These are phyloP conservation scores for Ophthalmolycus amberensis DNA, from an alignment of 2,113 vertebrate species.

Conservation along the genomic window DNA sequence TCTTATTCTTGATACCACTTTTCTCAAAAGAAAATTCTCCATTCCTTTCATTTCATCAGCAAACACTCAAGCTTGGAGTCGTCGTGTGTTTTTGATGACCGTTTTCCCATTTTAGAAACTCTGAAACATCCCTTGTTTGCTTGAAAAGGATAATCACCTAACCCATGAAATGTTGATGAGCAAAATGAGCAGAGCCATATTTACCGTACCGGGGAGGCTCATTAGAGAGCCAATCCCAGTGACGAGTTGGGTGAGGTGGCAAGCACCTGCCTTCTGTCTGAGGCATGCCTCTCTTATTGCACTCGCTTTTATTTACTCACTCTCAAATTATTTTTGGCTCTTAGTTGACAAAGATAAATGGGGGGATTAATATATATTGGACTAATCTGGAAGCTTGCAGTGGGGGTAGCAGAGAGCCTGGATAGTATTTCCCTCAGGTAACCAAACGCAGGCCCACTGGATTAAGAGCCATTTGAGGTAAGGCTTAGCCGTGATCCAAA, in stretches of 20 bases:
- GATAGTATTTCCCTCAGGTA: conserved; percentile 99
- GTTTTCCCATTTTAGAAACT: conserved; percentile 78
- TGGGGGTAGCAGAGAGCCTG: conserved; percentile 82
- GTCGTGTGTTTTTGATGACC: conserved; percentile 64
- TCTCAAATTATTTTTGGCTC: conserved; percentile 93
- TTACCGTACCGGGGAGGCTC: conserved; percentile 84
- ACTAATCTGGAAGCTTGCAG: conserved; percentile 88
- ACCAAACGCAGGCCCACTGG: conserved; percentile 91
- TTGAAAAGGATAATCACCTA: conserved; percentile 76
- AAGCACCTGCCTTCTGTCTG: conserved; percentile 91
- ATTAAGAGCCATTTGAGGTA: conserved; percentile 98
- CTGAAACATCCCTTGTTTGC: conserved; percentile 81
- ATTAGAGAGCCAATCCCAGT: conserved; percentile 86
- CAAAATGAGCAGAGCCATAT: conserved; percentile 77
- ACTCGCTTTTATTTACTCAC: conserved; percentile 90
- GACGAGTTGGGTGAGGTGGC: conserved; percentile 83
- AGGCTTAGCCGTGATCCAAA: conserved; percentile 93
- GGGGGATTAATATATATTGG: conserved; percentile 99
- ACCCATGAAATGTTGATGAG: conserved; percentile 85
- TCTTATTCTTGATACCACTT: conserved; percentile 21
- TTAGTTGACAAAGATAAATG: conserved; percentile 99
- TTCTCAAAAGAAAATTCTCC: conserved; percentile 35
- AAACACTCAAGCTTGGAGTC: conserved; percentile 55
- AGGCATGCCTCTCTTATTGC: conserved; percentile 84
- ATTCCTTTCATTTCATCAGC: conserved; percentile 57